Evolutionary conservation across 2,888 invertebrate species (phyloP).

Genomic region (Monoplex corrugatus): DNA sequence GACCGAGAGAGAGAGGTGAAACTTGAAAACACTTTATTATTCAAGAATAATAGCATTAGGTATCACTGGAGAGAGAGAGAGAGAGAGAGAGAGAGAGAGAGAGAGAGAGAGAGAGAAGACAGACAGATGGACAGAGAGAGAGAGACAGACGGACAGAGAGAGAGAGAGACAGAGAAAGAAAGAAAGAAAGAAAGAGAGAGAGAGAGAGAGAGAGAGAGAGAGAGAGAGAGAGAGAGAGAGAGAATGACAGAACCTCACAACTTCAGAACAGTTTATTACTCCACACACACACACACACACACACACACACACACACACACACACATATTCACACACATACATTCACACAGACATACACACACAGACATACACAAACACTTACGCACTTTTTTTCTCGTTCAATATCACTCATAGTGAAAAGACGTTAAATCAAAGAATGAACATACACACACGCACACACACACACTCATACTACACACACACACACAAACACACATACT

Average conservation of each 20-base stretch:
- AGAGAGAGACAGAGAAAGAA: neutral
- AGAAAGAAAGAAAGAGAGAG: neutral
- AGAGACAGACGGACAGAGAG: neutral
- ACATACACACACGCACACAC: too few species aligned
- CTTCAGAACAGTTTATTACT: neutral
- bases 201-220: neutral
- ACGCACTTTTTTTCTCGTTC: too few species aligned
- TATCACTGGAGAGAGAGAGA: neutral
- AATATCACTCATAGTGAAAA: too few species aligned
- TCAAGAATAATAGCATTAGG: neutral
- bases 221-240: neutral
- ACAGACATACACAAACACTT: too few species aligned
- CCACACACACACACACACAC: neutral
- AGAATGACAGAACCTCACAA: neutral
- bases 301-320: too few species aligned
- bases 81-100: neutral
- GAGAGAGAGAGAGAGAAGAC: neutral
- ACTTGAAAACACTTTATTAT: neutral
- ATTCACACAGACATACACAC: neutral
- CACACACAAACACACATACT: too few species aligned
- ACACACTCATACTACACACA: too few species aligned
- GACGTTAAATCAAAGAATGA: too few species aligned
- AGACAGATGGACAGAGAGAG: neutral
- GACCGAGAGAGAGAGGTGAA: neutral
- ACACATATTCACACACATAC: neutral